Evolutionary conservation across 2,113 vertebrate genomes (phyloP), one percentile per base, ranked within the genome.

Genomic region (Octodon degus): DNA sequence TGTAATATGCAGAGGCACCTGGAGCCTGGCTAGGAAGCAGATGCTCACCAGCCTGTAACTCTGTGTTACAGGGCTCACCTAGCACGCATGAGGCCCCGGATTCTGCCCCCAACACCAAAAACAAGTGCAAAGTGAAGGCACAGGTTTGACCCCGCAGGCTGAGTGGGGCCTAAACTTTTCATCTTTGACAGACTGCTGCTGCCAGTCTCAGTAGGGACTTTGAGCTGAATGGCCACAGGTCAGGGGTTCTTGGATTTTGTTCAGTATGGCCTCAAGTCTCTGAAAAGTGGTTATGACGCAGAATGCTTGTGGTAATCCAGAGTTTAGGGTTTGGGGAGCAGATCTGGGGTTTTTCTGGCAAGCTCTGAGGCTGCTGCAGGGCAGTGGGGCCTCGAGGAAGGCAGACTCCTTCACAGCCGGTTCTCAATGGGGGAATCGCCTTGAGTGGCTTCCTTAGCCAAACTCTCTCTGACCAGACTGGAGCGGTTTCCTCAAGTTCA

Each of bases 1-100:
- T 50, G 34, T 25, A 68, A 65, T 17, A 65, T 17, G 0, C 40
- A 1, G 0, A 0, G 10, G 40, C 12, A 1, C n/a, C 11, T 12
- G 24, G 37, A 24, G 11, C 55, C 37, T 27, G 13, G 40, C 5
- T 9, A 9, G n/a, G 65, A 12, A 4, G 13, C 70, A 55, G n/a
- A 24, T n/a, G 58, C 90, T 76, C 30, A 37, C 50, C 50, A 50
- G 50, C 50, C 4, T 19, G 30, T 6, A 0, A 37, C 47, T 68
- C 27, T 13, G 50, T 9, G 47, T 3, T 1, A 5, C 62, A 17
- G 6, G 14, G 8, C 14, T 30, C 17, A 24, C 22, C 74, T 47
- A 4, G 14, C 50, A 27, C 2, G 30, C 4, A 12, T 0, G 1
- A n/a, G 11, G 24, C 1, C 53, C 22, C 4, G 32, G 76, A 2